A percentile compares a stretch with the other conserved stretches of the same genome.
Evolutionary conservation across 2,797 vertebrate genomes (phyloP).

Genomic region (Chaunax sp.): DNA sequence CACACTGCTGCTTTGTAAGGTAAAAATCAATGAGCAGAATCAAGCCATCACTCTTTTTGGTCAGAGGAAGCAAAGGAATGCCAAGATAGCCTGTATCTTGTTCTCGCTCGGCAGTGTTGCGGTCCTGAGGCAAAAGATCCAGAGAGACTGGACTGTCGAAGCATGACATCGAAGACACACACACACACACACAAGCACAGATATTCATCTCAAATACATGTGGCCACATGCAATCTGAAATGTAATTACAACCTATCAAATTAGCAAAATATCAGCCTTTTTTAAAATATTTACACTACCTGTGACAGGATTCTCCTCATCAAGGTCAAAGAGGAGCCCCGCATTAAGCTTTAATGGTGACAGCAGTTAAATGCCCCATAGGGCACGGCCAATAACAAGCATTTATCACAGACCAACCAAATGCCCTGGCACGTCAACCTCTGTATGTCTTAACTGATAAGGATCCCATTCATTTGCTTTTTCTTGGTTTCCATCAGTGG

Average conservation of each 20-base stretch:
- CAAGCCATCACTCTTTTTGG: slow-evolving; percentile 71
- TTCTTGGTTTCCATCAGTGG: slow-evolving; percentile 62
- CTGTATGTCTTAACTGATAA: slow-evolving; percentile 78
- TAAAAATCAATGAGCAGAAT: slow-evolving; percentile 75
- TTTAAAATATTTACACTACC: slow-evolving; percentile 44
- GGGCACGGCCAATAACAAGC: slow-evolving; percentile 74
- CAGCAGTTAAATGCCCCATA: slow-evolving; percentile 74
- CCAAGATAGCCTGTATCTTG: slow-evolving; percentile 47
- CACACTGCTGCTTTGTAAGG: slow-evolving; percentile 69
- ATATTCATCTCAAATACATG: slow-evolving; percentile 15
- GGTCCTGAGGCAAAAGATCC: slow-evolving; percentile 43
- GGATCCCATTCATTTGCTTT: slow-evolving; percentile 78
- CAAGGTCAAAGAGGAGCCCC: slow-evolving; percentile 74
- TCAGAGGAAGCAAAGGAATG: slow-evolving; percentile 64
- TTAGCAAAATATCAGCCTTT: slow-evolving; percentile 7
- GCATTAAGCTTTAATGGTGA: slow-evolving; percentile 70
- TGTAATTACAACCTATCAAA: slow-evolving; percentile 5
- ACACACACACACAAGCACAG: background rate
- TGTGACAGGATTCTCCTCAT: slow-evolving; percentile 58
- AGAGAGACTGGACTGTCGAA: slow-evolving; percentile 26
- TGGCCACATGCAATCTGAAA: slow-evolving; percentile 16
- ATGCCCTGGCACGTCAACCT: slow-evolving; percentile 58
- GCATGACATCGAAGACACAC: slow-evolving; percentile 8
- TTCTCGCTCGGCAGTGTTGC: slow-evolving; percentile 39
- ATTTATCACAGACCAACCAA: slow-evolving; percentile 75